These are phyloP conservation scores for Psittacula derbiana DNA, from an alignment of 2,797 vertebrate species.

Conservation along the genomic window DNA sequence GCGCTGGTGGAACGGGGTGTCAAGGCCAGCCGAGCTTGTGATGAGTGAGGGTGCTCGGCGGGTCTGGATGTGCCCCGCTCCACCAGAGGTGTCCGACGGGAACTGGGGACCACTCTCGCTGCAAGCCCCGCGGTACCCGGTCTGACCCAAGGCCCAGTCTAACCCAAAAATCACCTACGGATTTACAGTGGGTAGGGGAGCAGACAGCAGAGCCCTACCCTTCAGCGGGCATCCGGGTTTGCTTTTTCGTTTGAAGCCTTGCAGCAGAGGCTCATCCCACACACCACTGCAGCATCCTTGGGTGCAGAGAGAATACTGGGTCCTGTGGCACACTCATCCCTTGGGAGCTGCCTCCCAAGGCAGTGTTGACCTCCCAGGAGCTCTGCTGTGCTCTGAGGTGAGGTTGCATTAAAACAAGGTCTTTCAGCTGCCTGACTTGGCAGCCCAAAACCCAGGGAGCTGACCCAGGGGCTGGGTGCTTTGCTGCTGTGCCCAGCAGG, in stretches of 20 bases:
- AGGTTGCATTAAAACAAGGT: not conserved
- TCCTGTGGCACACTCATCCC: not conserved
- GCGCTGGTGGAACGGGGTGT: not conserved
- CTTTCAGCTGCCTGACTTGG: not conserved
- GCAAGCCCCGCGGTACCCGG: too few relatives aligned
- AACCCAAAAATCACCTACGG: not conserved
- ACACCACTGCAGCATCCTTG: not conserved
- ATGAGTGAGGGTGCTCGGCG: not conserved
- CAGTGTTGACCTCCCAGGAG: not conserved
- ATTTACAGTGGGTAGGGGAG: not conserved
- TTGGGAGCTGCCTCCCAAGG: not conserved
- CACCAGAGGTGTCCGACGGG: too few relatives aligned
- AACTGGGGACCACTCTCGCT: not conserved
- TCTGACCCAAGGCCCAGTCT: not conserved
- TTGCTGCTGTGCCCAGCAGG: not conserved
- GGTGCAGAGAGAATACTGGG: not conserved
- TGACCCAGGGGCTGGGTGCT: accelerated
- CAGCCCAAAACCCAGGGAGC: not conserved
- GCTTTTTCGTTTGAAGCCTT: not conserved
- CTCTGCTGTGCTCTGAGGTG: not conserved
- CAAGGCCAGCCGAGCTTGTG: not conserved
- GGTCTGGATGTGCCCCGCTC: not conserved
- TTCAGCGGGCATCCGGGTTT: not conserved
- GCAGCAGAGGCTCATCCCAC: not conserved
- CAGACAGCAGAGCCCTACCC: not conserved